phyloP scores from a whole-genome alignment of 2,113 vertebrate species.

The Rostratula benghalensis region DNA sequence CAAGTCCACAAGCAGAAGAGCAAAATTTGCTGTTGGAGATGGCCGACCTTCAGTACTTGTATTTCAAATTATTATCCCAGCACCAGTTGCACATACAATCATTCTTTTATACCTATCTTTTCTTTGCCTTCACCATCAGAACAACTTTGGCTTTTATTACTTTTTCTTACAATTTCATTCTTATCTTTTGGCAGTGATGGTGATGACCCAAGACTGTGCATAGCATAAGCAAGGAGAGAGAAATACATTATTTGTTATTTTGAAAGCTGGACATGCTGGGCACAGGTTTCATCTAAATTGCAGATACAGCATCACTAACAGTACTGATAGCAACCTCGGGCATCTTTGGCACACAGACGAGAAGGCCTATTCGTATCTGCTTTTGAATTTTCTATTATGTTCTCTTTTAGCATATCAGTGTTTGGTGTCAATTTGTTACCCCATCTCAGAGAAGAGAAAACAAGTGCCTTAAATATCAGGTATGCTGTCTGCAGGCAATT shows the following conservation, averaged over 20 bases:
- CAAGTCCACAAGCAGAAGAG: neutral
- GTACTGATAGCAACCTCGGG: neutral
- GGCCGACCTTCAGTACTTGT: neutral
- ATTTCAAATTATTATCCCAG: slow-evolving; percentile 8
- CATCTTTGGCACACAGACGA: neutral
- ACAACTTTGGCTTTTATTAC: neutral
- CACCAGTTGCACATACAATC: neutral
- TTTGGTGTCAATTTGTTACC: neutral
- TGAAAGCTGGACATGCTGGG: neutral
- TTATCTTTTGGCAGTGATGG: slow-evolving; percentile 12
- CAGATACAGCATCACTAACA: neutral
- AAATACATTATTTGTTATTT: slow-evolving; percentile 2
- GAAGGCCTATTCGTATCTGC: neutral
- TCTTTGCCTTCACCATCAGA: neutral
- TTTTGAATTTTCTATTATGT: neutral
- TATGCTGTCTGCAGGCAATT: neutral
- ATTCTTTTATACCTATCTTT: neutral
- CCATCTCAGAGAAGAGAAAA: neutral
- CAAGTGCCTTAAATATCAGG: neutral
- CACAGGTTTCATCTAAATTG: slow-evolving; percentile 16
- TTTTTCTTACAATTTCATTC: neutral
- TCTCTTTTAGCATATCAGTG: neutral
- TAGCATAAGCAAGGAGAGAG: neutral
- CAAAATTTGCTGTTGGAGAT: neutral
- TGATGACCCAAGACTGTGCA: neutral